Conservation (phyloP, 2,797 vertebrate genomes). For the Lithobates sylvaticus region DNA sequence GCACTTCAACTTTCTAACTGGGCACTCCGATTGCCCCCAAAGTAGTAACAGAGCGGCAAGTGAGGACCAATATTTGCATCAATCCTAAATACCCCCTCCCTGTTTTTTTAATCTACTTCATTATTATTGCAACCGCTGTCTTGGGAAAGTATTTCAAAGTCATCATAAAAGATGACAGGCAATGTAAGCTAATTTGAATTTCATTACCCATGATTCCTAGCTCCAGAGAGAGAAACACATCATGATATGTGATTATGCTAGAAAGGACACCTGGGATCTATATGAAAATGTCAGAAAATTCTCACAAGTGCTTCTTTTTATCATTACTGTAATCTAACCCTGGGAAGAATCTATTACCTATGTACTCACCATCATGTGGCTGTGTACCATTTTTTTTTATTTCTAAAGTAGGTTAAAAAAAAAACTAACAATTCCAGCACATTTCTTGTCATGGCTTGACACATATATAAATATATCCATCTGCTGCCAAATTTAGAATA, state of each 20-base stretch:
- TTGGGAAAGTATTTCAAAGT: conserved; percentile 14
- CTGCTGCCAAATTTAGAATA: conserved; percentile 22
- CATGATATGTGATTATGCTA: conserved; percentile 46
- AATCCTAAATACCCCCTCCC: background rate
- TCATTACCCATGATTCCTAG: conserved; percentile 47
- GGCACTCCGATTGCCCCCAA: background rate
- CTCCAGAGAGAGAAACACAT: conserved; percentile 17
- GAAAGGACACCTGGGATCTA: conserved; percentile 35
- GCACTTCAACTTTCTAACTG: background rate
- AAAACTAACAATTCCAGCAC: conserved; percentile 4
- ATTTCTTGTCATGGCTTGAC: background rate
- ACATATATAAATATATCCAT: conserved; percentile 32
- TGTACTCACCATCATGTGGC: conserved; percentile 18
- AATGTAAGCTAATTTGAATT: conserved; percentile 31
- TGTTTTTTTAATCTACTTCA: conserved; percentile 5
- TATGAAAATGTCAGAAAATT: conserved; percentile 14
- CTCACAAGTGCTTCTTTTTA: conserved; percentile 30
- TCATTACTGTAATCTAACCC: conserved; percentile 27
- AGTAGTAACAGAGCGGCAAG: background rate
- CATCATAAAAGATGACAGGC: conserved; percentile 40
- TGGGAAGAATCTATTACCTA: conserved; percentile 36
- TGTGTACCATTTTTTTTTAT: background rate
- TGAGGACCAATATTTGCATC: background rate
- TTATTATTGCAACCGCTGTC: background rate
- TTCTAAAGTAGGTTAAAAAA: background rate